Conservation (phyloP, 2,113 vertebrate genomes). For the Nesogale talazaci region DNA sequence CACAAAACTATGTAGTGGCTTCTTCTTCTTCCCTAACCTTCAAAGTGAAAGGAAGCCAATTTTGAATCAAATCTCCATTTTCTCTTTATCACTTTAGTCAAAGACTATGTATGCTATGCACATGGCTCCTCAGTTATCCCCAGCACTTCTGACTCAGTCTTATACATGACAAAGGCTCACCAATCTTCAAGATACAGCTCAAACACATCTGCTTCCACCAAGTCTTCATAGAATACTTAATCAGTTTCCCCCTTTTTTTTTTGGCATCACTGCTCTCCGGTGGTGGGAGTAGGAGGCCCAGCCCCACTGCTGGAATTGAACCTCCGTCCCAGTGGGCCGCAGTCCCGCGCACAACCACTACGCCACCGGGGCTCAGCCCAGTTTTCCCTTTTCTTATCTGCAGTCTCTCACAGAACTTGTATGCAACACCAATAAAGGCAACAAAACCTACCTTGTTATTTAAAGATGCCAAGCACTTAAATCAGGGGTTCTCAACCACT, state of each 20-base stretch:
- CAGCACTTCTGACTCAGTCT: not conserved
- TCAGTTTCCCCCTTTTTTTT: too few species aligned
- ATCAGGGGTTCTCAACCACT: too few species aligned
- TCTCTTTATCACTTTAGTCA: not conserved
- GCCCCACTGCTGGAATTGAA: too few species aligned
- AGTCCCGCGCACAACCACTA: too few species aligned
- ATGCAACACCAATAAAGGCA: not conserved
- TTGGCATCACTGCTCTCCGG: too few species aligned
- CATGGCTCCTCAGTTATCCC: not conserved
- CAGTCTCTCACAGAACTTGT: not conserved
- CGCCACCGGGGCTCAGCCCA: too few species aligned
- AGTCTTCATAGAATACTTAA: not conserved
- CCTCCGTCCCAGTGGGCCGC: too few species aligned
- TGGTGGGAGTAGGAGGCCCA: too few species aligned
- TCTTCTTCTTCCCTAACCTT: not conserved
- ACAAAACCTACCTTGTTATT: not conserved
- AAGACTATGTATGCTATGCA: not conserved
- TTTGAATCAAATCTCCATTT: constrained; percentile 41
- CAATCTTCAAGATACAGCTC: not conserved
- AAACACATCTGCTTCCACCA: not conserved
- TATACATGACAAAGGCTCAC: not conserved
- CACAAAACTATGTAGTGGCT: too few species aligned
- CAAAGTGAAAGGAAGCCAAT: constrained; percentile 1
- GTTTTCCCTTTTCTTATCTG: not conserved
- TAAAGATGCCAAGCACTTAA: not conserved